Base-by-base conservation (phyloP, 2,113 vertebrate genomes). In the Protomyctophum bolini region DNA sequence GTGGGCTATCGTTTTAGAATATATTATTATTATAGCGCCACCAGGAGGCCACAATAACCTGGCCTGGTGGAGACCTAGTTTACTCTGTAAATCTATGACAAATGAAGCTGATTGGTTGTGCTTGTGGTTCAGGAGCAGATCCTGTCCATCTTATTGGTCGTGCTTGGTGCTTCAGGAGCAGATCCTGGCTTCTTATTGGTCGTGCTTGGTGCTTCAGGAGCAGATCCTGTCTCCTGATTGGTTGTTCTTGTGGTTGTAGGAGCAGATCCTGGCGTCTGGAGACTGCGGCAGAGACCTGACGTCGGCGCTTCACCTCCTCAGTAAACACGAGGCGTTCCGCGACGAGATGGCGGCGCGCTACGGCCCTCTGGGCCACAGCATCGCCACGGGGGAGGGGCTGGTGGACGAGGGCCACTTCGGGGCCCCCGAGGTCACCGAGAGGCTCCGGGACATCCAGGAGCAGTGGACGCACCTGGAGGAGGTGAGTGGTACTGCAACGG, bases 311-410 rank as follows among this genome's bases (percentile, higher is more conserved):
- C 94, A 95, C 48, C 90, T 98, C 33, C 94, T 97, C 78, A 96
- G 94, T 75, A 96, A 97, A 83, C 96, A 98, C 63, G 92, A 94
- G 0, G 95, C 96, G 33, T 95, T 98, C 84, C 89, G 92, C 0
- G 95, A 94, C 1, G 96, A 97, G 86, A 96, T 97, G 95, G 95
- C 95, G 0, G 96, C 95, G 41, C 95, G 96, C 8, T 94, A 93
- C 1, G 95, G 94, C 9, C 95, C 96, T 0, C 78, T 98, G 71
- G 89, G 91, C 60, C 94, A 95, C 74, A 96, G 94, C 33, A 91
- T 96, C 28, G 92, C 93, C 63, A 91, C 91, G 1, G 96, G 95
- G 7, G 95, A 93, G 67, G 86, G 88, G 80, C 70, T 97, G 62
- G 88, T 96, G 1, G 75, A 90, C 0, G 94, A 96, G 81, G 95